Conservation (phyloP, 2,888 invertebrate species). For the Dorcus hopei region DNA sequence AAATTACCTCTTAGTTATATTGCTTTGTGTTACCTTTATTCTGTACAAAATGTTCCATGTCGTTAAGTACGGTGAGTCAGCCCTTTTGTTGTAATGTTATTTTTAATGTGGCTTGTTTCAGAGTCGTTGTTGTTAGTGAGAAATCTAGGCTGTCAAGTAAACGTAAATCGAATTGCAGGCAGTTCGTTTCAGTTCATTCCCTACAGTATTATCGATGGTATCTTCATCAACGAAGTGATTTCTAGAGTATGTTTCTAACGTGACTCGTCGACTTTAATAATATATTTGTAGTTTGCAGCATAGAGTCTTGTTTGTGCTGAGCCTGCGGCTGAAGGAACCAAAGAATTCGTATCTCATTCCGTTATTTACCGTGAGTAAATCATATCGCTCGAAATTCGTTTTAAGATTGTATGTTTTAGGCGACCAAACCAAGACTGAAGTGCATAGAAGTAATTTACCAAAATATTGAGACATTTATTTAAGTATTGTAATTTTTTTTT, state of each 20-base stretch:
- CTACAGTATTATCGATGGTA: conserved; percentile 41
- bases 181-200: conserved; percentile 42
- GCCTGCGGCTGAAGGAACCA: conserved; percentile 44
- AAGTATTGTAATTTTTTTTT: neutral
- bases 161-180: conserved; percentile 39
- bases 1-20: conserved; percentile 16
- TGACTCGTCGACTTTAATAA: conserved; percentile 6
- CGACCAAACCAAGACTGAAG: conserved; percentile 42
- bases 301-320: conserved; percentile 46
- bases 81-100: neutral
- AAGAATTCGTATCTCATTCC: conserved; percentile 40
- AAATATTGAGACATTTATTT: conserved; percentile 15
- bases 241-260: conserved; percentile 40
- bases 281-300: conserved; percentile 36
- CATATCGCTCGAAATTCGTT: neutral
- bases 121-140: conserved; percentile 41
- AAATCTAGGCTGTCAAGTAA: conserved; percentile 45
- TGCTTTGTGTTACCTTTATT: conserved; percentile 22
- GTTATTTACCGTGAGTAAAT: conserved; percentile 42
- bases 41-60: conserved; percentile 29
- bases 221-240: conserved; percentile 51
- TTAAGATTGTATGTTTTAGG: conserved; percentile 32
- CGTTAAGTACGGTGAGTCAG: conserved; percentile 36
- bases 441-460: conserved; percentile 44
- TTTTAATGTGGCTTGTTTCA: conserved; percentile 20